Percentiles rank a stretch among this genome's conserved stretches.
Evolutionary conservation across 2,888 invertebrate genomes (phyloP).

Genomic region (Ptilodon capucinus): DNA sequence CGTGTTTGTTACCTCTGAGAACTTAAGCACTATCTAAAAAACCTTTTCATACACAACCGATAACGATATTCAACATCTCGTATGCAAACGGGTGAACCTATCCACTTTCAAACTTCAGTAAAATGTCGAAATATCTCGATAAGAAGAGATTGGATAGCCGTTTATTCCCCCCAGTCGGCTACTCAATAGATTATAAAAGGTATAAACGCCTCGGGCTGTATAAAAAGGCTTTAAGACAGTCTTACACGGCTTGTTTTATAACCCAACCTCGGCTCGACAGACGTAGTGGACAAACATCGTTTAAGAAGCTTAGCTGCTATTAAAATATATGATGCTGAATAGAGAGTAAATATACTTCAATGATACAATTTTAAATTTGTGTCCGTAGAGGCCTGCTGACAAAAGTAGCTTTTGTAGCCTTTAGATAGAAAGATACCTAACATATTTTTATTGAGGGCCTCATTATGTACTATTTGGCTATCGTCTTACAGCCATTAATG

Average conservation of each 20-base stretch:
- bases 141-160: slow-evolving; percentile 35
- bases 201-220: slow-evolving; percentile 34
- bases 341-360: not conserved
- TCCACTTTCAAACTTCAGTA: slow-evolving; percentile 21
- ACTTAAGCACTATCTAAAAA: not conserved
- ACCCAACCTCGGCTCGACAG: slow-evolving; percentile 22
- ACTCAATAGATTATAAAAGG: slow-evolving; percentile 35
- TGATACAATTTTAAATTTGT: not conserved
- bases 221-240: slow-evolving; percentile 42
- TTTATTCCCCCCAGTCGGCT: slow-evolving; percentile 32
- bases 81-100: slow-evolving; percentile 10
- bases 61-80: slow-evolving; percentile 4
- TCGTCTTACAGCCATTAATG: no score
- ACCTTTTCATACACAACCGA: not conserved
- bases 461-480: no score
- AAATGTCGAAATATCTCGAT: slow-evolving; percentile 26
- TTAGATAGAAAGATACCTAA: no score
- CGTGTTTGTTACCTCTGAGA: no score
- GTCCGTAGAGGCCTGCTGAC: no score
- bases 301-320: slow-evolving; percentile 32
- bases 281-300: slow-evolving; percentile 28
- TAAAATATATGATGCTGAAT: not conserved
- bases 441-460: no score
- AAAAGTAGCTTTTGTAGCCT: no score
- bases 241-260: slow-evolving; percentile 41